A percentile compares a stretch with the other conserved stretches of the same genome.
These are phyloP conservation scores for Argyrosomus regius DNA, from an alignment of 2,797 vertebrate genomes.

Conservation along the genomic window DNA sequence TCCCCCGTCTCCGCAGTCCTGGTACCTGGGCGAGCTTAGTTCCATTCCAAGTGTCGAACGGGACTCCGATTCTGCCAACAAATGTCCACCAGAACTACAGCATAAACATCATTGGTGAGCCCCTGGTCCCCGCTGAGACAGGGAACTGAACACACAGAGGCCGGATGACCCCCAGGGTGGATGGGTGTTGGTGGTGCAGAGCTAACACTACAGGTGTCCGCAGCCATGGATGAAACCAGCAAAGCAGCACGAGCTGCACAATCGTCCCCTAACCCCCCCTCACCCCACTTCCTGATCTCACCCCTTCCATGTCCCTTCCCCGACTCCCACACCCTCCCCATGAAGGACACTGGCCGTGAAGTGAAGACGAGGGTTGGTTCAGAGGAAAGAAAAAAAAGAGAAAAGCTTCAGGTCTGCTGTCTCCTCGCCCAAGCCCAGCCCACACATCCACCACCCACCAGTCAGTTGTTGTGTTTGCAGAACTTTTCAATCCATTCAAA, in stretches of 20 bases:
- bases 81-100: conserved; percentile 99
- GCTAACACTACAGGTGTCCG: conserved; percentile 73
- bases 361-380: conserved; percentile 84
- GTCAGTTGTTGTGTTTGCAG: conserved; percentile 96
- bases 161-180: conserved; percentile 64
- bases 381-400: conserved; percentile 62
- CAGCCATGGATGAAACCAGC: conserved; percentile 91
- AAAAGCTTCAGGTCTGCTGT: conserved; percentile 85
- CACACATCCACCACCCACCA: conserved; percentile 88
- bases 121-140: conserved; percentile 98
- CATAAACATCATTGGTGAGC: conserved; percentile 99
- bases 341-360: conserved; percentile 82
- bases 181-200: conserved; percentile 58
- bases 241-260: conserved; percentile 87
- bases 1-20: conserved; percentile 90
- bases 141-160: conserved; percentile 91
- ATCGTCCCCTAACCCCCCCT: conserved; percentile 32
- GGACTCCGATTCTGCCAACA: conserved; percentile 99
- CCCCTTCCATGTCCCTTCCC: conserved; percentile 12
- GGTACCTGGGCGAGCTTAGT: conserved; percentile 99
- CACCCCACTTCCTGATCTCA: conserved; percentile 2
- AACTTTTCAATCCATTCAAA: conserved; percentile 92
- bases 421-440: conserved; percentile 40
- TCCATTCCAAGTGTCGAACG: conserved; percentile 99
- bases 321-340: conserved; percentile 31